A percentile compares a stretch with the other conserved stretches of the same genome.
These are phyloP conservation scores for Neolamprologus devosi DNA, from an alignment of 2,113 vertebrate genomes.

Conservation along the genomic window DNA sequence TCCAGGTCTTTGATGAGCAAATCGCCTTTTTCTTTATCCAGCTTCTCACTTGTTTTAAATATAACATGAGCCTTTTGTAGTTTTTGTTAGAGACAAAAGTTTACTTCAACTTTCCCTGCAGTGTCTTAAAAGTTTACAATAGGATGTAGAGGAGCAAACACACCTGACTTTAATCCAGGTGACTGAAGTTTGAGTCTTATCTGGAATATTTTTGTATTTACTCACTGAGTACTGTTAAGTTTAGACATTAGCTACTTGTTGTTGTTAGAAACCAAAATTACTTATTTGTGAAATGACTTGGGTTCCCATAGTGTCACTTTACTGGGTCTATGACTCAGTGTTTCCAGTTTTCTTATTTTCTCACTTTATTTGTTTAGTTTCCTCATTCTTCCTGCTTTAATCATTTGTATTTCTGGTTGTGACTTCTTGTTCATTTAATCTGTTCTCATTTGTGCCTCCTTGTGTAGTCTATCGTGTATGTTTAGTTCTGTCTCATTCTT, in stretches of 20 bases:
- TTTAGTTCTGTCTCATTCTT: background rate
- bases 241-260: accelerated
- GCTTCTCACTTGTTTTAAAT: background rate
- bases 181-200: background rate
- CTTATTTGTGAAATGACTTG: no score
- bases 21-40: accelerated
- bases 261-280: background rate
- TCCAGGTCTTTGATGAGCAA: background rate
- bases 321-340: background rate
- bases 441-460: background rate
- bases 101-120: background rate
- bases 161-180: accelerated
- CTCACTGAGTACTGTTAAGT: background rate
- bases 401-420: background rate
- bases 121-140: background rate
- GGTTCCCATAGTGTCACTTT: no score
- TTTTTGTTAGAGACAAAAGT: accelerated
- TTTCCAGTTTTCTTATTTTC: background rate
- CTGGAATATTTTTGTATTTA: background rate
- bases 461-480: background rate
- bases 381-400: accelerated
- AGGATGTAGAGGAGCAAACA: background rate
- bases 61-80: background rate
- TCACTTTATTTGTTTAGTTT: background rate
- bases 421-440: background rate